Evolutionary conservation across 2,797 vertebrate species (phyloP), one percentile per base, ranked within the genome.

Genomic region (Sebastes hopkinsi): DNA sequence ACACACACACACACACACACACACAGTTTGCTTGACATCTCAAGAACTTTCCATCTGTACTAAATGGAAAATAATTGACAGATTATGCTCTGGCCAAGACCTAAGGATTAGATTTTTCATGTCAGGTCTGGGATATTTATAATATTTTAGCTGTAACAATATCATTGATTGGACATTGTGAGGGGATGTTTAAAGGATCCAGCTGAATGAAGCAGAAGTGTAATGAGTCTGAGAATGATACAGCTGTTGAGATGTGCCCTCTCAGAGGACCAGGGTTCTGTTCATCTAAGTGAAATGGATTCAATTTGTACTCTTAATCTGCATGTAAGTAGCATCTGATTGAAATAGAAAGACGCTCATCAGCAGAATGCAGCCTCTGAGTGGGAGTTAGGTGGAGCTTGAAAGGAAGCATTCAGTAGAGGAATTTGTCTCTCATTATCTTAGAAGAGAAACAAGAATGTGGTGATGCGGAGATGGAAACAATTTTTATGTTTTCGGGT

Each of bases 201-300:
- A 32, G 13, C 36, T 23, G 34, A 64, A 38, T 22, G 29, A 25
- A 56, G 36, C 2, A 16, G 16, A 68, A 20, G 22, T 29, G 16
- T 55, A 75, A 68, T 69, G 64, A 78, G 69, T 67, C 4, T 38
- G 70, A 42, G 12, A 68, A 46, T 20, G 3, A 79, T 12, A 3
- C 11, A 36, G 8, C 6, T 13, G 30, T 54, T 75, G 46, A 30
- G 67, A 62, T 58, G 25, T 27, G 36, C n/a, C 29, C 38, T 68
- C 68, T 66, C 8, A 22, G 29, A 58, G 6, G 65, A 25, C n/a
- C 50, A 6, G 30, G 23, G 30, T 79, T 61, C 36, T 71, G 62
- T 66, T 84, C 72, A 67, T 89, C 38, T 72, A 66, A 72, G 36
- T 42, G 46, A 75, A 80, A 65, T 78, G 7, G 22, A 78, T 88